Base-by-base conservation (phyloP, 2,797 vertebrate species). In the Xyrichtys novacula region DNA sequence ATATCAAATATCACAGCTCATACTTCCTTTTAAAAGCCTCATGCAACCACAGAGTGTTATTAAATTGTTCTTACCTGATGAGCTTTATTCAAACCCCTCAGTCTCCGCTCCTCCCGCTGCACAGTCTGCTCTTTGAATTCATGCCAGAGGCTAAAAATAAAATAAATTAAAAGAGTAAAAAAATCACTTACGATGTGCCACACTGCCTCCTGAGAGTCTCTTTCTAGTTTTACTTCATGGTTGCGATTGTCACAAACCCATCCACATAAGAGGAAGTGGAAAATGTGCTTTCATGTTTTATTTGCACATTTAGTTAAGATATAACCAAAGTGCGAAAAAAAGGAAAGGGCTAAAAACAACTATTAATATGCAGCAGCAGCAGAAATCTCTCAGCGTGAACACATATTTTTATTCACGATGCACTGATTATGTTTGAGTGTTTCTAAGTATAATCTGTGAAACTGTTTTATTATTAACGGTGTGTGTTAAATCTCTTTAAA, bases 231-330 rank as follows among this genome's bases (percentile, higher is more conserved):
- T 19, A 5, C n/a, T 1, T 52, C 23, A 44, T 39, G 3, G 29
- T 55, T 3, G 50, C n/a, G 54, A 54, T 22, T 38, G 7, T 0
- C 2, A 49, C 3, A 10, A 42, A 58, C 3, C 4, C 19, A 31
- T 22, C n/a, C 10, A 36, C 1, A 49, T 15, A 71, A 70, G 69
- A 68, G 82, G 82, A 90, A 88, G 76, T 86, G 65, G 66, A 77
- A 75, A 77, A 75, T 26, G 1, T 46, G 20, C 81, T 72, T 60
- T 50, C 22, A 59, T 36, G 16, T 52, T 67, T 47, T 44, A n/a
- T 81, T 77, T 83, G 26, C 69, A 69, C 71, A 1, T 25, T 6
- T 20, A 7, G 6, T 61, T 46, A 22, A 34, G 3, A 54, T 12
- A 22, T 9, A 7, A 5, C 8, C 26, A 32, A 11, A 29, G 15